Conservation (phyloP, 2,113 vertebrate species). For the Macroglossus sobrinus region DNA sequence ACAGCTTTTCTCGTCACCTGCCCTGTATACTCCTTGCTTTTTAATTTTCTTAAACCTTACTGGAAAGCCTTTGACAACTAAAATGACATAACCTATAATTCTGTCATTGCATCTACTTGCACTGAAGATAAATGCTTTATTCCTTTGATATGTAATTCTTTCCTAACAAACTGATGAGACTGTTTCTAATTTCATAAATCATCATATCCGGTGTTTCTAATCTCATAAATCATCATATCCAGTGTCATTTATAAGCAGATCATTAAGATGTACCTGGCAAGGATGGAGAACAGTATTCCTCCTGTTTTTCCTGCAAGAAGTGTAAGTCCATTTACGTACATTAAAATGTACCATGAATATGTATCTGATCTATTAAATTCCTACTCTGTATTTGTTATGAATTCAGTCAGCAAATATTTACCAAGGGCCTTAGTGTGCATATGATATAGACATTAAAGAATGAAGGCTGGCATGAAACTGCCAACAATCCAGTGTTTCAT, state of each 20-base stretch:
- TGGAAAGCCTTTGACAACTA: background rate
- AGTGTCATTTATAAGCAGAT: background rate
- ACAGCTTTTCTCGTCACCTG: background rate
- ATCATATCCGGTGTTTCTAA: background rate
- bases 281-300: background rate
- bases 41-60: background rate
- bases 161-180: background rate
- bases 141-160: background rate
- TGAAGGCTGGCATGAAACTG: background rate
- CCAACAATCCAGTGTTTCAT: rapidly evolving
- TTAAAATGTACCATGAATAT: background rate
- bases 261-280: background rate
- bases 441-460: background rate
- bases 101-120: background rate
- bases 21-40: background rate
- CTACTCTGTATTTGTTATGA: background rate
- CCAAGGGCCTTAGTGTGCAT: background rate
- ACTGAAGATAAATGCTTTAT: background rate
- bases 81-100: background rate
- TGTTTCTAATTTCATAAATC: background rate
- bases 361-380: background rate
- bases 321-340: background rate
- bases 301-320: background rate
- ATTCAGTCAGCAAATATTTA: background rate
- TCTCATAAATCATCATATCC: background rate